Evolutionary conservation across 2,888 invertebrate species (phyloP).

Genomic region (Thymelicus lineola): DNA sequence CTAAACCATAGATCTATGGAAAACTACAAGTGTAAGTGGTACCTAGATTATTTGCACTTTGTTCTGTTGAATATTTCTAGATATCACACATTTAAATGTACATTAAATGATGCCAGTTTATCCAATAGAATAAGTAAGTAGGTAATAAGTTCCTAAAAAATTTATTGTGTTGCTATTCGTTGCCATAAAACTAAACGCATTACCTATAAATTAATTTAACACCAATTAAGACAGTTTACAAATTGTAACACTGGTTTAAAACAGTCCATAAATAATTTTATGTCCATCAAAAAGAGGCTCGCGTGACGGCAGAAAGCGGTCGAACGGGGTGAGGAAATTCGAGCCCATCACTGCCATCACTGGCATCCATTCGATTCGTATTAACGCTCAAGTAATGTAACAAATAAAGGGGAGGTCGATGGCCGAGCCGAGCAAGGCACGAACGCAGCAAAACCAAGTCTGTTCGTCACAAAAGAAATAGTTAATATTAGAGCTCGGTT

Average conservation of each 20-base stretch:
- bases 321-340: conserved; percentile 70
- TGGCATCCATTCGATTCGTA: conserved; percentile 78
- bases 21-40: conserved; percentile 5
- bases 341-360: conserved; percentile 75
- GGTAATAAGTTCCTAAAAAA: too few relatives aligned
- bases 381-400: conserved; percentile 80
- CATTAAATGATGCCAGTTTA: neutral
- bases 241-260: conserved; percentile 46
- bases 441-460: conserved; percentile 68
- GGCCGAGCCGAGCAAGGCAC: conserved; percentile 67
- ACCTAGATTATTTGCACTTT: neutral
- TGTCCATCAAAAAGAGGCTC: conserved; percentile 68
- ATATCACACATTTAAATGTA: neutral
- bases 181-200: conserved; percentile 8
- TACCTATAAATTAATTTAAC: conserved; percentile 40
- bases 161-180: conserved; percentile 1
- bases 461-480: conserved; percentile 81
- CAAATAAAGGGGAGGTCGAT: conserved; percentile 79
- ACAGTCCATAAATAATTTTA: conserved; percentile 66
- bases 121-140: neutral
- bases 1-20: conserved; percentile 19
- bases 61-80: neutral
- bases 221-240: conserved; percentile 45
- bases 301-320: conserved; percentile 73
- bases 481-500: conserved; percentile 79